Evolutionary conservation across 2,888 invertebrate genomes (phyloP).

Genomic region (Liopterus haemorrhoidalis): DNA sequence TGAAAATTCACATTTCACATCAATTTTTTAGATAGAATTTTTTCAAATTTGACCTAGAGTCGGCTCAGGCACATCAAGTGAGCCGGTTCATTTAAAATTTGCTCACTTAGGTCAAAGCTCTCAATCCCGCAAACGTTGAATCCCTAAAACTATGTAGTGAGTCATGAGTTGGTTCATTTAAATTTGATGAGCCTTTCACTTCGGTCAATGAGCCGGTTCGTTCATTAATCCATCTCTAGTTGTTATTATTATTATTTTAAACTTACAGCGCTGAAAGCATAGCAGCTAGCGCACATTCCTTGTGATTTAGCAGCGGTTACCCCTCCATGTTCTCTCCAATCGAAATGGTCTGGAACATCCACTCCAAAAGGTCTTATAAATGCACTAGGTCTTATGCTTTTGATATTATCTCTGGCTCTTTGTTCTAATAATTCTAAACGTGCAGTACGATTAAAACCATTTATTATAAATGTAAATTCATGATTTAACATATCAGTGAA

Average conservation of each 20-base stretch:
- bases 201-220: too few species aligned
- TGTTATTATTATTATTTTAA: too few species aligned
- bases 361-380: conserved; percentile 42
- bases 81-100: too few species aligned
- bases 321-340: conserved; percentile 43
- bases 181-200: too few species aligned
- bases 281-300: conserved; percentile 42
- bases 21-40: too few species aligned
- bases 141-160: too few species aligned
- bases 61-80: too few species aligned
- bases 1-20: too few species aligned
- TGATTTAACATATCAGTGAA: conserved; percentile 40
- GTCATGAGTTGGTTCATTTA: too few species aligned
- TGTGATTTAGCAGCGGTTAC: conserved; percentile 42
- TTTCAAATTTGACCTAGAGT: too few species aligned
- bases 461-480: conserved; percentile 40
- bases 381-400: conserved; percentile 31
- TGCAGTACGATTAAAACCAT: conserved; percentile 41
- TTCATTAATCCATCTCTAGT: conserved; percentile 81
- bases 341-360: conserved; percentile 39
- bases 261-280: conserved; percentile 45
- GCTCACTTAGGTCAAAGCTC: too few species aligned
- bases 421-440: conserved; percentile 4
- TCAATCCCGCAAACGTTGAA: too few species aligned
- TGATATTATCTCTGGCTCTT: conserved; percentile 7